Conservation (phyloP, 2,888 invertebrate genomes). For the Incurvaria masculella region DNA sequence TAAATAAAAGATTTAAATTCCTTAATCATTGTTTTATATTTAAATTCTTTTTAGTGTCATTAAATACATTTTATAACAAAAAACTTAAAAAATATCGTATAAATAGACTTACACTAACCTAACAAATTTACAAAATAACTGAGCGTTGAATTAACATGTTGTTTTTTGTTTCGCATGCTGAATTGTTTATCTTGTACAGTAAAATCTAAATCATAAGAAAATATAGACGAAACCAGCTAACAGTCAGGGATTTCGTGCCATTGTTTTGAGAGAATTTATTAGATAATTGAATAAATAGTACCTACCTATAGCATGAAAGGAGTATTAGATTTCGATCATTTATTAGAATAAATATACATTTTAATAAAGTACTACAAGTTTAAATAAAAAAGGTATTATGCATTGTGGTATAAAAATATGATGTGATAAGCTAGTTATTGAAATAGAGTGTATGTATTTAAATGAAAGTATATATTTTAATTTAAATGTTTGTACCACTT, state of each 20-base stretch:
- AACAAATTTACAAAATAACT: conserved; percentile 20
- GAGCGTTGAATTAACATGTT: too few relatives aligned
- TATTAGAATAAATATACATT: too few relatives aligned
- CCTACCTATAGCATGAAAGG: too few relatives aligned
- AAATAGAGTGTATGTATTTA: background rate
- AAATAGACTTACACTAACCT: conserved; percentile 51
- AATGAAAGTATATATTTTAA: conserved; percentile 22
- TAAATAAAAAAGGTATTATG: too few relatives aligned
- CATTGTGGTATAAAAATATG: background rate
- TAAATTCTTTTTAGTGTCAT: conserved; percentile 49
- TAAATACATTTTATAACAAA: conserved; percentile 55
- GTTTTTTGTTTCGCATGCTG: too few relatives aligned
- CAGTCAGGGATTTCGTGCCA: background rate
- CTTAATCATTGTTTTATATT: conserved; percentile 2
- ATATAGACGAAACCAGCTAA: background rate
- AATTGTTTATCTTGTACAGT: too few relatives aligned
- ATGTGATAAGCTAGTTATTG: background rate
- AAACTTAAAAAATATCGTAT: conserved; percentile 39
- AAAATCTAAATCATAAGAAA: too few relatives aligned
- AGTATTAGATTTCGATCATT: too few relatives aligned
- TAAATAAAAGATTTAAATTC: too few relatives aligned
- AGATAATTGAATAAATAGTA: too few relatives aligned
- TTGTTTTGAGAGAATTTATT: background rate
- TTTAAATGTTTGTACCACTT: conserved; percentile 52
- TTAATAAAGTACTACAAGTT: too few relatives aligned